phyloP scores from a whole-genome alignment of 1,140 invertebrate species.

The Apis dorsata region DNA sequence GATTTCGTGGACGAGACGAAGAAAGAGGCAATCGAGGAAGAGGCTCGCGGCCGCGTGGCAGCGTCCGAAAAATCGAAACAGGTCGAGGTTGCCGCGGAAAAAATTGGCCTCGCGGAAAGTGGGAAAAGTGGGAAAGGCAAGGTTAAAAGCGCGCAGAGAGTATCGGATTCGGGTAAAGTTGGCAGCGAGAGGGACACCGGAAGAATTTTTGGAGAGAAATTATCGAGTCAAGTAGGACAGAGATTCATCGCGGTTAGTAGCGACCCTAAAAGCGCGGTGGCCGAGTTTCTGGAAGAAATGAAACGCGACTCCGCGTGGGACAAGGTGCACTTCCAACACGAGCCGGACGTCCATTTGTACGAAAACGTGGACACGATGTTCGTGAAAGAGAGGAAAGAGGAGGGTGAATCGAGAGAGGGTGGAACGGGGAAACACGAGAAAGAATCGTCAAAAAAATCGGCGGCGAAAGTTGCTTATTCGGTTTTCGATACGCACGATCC shows the following conservation, averaged over 20 bases:
- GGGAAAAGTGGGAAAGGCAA: slow-evolving; percentile 58
- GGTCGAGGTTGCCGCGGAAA: slow-evolving; percentile 12
- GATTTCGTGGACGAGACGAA: slow-evolving; percentile 68
- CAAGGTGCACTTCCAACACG: background rate
- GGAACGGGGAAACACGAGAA: background rate
- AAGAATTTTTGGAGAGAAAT: background rate
- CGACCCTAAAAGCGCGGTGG: background rate
- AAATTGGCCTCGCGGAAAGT: slow-evolving; percentile 25
- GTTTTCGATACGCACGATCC: background rate
- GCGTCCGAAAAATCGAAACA: slow-evolving; percentile 54
- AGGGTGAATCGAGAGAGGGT: background rate
- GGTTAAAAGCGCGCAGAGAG: slow-evolving; percentile 23
- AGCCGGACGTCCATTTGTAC: background rate
- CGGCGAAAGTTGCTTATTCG: background rate
- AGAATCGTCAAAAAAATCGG: too few relatives aligned
- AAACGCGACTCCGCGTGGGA: slow-evolving; percentile 8
- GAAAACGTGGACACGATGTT: background rate
- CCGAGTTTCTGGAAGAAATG: background rate
- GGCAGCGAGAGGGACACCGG: slow-evolving; percentile 30
- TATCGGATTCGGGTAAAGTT: slow-evolving; percentile 26
- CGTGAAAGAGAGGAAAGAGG: background rate
- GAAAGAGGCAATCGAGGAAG: slow-evolving; percentile 58
- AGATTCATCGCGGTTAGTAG: background rate
- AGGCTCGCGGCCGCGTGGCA: slow-evolving; percentile 38
- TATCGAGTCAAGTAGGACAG: background rate